Evolutionary conservation across 2,113 vertebrate species (phyloP).

Genomic region (Myotis brandtii): DNA sequence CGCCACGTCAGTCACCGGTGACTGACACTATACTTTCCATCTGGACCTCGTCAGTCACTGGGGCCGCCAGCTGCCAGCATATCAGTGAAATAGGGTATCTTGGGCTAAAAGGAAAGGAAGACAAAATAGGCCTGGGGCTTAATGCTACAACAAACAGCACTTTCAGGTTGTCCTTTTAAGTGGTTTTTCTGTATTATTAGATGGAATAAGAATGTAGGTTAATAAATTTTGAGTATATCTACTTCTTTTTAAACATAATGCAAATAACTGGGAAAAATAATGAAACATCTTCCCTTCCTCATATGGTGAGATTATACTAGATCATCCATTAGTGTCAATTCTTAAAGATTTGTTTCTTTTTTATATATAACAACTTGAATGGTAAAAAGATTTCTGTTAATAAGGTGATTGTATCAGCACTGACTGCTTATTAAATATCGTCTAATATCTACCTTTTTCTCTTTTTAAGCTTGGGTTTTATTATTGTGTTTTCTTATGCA

Average conservation of each 20-base stretch:
- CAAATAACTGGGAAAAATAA: neutral
- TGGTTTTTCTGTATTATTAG: neutral
- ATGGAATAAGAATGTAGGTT: neutral
- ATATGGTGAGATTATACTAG: neutral
- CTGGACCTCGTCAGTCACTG: no score
- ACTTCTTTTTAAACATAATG: slow-evolving; percentile 23
- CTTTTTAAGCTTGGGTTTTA: neutral
- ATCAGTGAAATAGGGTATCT: no score
- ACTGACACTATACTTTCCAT: no score
- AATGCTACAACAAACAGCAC: neutral
- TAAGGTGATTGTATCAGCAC: neutral
- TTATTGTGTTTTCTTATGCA: slow-evolving; percentile 33
- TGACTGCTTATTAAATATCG: neutral
- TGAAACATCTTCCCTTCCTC: neutral
- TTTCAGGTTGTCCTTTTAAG: neutral
- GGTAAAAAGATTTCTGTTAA: neutral
- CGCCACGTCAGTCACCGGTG: no score
- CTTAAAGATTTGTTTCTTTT: neutral
- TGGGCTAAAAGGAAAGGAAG: neutral
- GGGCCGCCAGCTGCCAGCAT: no score
- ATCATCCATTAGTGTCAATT: neutral
- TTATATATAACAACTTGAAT: slow-evolving; percentile 10
- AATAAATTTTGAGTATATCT: neutral
- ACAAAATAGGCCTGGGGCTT: no score
- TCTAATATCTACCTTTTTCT: neutral